phyloP scores from a whole-genome alignment of 2,888 invertebrate species.

The Trypoxylon attenuatum region DNA sequence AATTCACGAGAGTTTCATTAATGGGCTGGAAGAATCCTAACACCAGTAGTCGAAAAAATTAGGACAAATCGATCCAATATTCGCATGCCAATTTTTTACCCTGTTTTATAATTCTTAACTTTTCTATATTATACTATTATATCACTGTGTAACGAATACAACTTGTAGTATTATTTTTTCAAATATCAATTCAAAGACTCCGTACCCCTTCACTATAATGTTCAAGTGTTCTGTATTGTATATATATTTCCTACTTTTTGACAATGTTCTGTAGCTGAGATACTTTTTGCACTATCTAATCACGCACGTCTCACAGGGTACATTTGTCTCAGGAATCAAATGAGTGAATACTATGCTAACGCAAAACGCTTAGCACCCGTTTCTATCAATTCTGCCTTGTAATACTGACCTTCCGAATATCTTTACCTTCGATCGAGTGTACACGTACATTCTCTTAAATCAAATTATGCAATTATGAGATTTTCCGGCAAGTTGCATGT shows the following conservation, averaged over 20 bases:
- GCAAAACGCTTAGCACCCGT: slow-evolving; percentile 45
- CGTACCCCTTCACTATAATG: slow-evolving; percentile 9
- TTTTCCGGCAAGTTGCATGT: too few relatives aligned
- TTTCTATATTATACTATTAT: slow-evolving; percentile 27
- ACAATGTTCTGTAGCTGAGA: slow-evolving; percentile 15
- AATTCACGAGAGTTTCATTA: slow-evolving; percentile 7
- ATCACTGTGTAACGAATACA: slow-evolving; percentile 30
- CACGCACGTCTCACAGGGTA: slow-evolving; percentile 40
- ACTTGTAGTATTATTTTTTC: slow-evolving; percentile 5
- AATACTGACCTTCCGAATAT: too few relatives aligned
- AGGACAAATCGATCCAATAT: neutral
- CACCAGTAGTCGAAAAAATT: neutral
- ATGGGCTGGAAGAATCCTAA: neutral
- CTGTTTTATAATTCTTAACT: slow-evolving; percentile 25
- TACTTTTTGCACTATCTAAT: slow-evolving; percentile 33
- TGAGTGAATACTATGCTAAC: slow-evolving; percentile 22
- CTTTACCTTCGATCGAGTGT: too few relatives aligned
- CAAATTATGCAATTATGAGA: too few relatives aligned
- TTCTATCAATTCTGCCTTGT: too few relatives aligned
- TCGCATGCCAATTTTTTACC: slow-evolving; percentile 5
- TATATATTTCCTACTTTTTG: slow-evolving; percentile 12
- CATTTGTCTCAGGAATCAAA: slow-evolving; percentile 15
- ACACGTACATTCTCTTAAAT: too few relatives aligned
- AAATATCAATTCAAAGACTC: slow-evolving; percentile 7
- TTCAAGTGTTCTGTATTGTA: slow-evolving; percentile 16